A percentile compares a stretch with the other conserved stretches of the same genome.
Conservation (phyloP, 2,797 vertebrate genomes). For the Tadarida brasiliensis region DNA sequence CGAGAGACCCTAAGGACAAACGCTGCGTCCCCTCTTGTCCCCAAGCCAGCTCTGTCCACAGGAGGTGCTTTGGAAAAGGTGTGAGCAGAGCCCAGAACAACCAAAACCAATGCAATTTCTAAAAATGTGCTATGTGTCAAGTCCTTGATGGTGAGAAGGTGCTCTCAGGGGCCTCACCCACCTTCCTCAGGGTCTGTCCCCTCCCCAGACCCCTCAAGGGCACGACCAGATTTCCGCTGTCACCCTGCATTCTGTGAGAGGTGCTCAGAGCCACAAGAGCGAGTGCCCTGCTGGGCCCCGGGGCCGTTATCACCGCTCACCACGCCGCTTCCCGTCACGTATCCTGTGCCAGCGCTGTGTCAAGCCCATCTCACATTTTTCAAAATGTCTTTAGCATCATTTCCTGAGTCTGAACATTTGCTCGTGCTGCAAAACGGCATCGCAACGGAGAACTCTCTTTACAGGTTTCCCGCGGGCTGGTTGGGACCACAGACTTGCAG, state of each 20-base stretch:
- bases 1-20: not conserved
- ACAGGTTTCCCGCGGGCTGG: not conserved
- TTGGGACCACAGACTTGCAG: conserved; percentile 10
- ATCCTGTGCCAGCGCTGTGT: conserved; percentile 71
- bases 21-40: not conserved
- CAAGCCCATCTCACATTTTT: conserved; percentile 69
- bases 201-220: accelerated
- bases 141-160: not conserved
- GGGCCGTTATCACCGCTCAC: conserved; percentile 65
- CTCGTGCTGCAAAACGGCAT: not conserved
- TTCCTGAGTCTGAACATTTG: conserved; percentile 71
- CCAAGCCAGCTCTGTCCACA: not conserved
- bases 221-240: conserved; percentile 27
- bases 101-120: not conserved
- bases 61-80: not conserved
- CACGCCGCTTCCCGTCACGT: conserved; percentile 60
- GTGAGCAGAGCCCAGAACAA: not conserved
- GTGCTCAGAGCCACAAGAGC: not conserved
- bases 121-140: not conserved
- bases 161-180: not conserved
- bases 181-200: not conserved
- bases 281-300: not conserved
- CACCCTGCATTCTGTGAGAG: not conserved
- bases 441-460: not conserved
- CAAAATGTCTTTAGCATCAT: conserved; percentile 63